Base-by-base conservation (phyloP, 1,140 invertebrate species). In the Musca domestica region DNA sequence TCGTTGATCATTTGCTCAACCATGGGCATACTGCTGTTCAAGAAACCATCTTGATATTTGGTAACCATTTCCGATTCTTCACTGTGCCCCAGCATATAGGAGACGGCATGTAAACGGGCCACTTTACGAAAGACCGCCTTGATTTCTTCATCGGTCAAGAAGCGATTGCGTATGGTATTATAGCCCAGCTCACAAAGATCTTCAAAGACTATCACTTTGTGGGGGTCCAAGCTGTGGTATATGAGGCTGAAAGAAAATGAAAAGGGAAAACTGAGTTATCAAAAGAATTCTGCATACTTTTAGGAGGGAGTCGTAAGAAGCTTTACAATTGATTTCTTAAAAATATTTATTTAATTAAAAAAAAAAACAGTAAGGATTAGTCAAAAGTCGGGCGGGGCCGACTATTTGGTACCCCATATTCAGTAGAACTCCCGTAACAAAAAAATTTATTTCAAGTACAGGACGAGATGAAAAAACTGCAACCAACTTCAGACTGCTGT, bases 61-160 rank as follows among this genome's bases (percentile, higher is more conserved):
- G 64, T 65, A 19, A 65, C 64, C 19, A 48, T 19, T 51, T 65
- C 64, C 17, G 19, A 20, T 0, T 65, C 46, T 4, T 65, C 46
- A 30, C 46, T 27, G 7, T 72, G 69, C 0, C 69, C 46, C 3
- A 76, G 19, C 30, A 76, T 76, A 48, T 70, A 75, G 61, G 74
- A 76, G 3, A 73, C 70, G 0, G 75, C 77, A 67, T 79, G 77
- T 72, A 70, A 76, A 25, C 75, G 77, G 27, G 75, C 77, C 15
- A 79, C 25, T 51, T 77, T 79, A 2, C 46, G 2, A 10, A 64
- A 71, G 0, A 71, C 71, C 0, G 20, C 17, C 2, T 70, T 56
- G 1, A 74, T 2, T 19, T 79, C 77, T 14, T 70, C 69, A 12
- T 17, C 15, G 0, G 27, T 72, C 0, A 64, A 34, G 34, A 49